phyloP scores from a whole-genome alignment of 2,797 vertebrate species.

The Synaphobranchus kaupii region DNA sequence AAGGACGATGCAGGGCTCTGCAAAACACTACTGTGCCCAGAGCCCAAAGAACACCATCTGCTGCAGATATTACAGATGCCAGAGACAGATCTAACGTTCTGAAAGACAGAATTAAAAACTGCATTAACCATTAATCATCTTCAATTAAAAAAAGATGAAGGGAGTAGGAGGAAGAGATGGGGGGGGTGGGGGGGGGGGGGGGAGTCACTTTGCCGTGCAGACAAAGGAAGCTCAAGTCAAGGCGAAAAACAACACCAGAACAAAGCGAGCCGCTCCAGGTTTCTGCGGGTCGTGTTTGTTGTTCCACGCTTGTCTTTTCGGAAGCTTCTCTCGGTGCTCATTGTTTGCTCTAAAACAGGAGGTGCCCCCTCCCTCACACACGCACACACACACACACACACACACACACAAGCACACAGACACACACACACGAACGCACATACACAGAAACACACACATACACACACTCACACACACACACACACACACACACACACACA shows the following conservation, averaged over 20 bases:
- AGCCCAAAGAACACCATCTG: not conserved
- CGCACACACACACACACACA: not conserved
- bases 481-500: not conserved
- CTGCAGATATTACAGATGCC: not conserved
- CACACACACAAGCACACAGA: not conserved
- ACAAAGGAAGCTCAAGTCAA: conserved; percentile 4
- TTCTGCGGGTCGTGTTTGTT: conserved; percentile 3
- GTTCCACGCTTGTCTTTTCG: not conserved
- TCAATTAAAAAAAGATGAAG: conserved; percentile 10
- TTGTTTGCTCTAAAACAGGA: conserved; percentile 4
- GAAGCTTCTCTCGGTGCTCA: not conserved
- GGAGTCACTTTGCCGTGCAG: not conserved
- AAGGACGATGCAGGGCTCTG: not conserved
- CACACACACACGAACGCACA: too few species aligned
- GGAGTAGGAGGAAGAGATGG: not conserved
- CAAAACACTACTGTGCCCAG: not conserved
- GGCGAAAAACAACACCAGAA: not conserved
- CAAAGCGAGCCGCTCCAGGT: not conserved
- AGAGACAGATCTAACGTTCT: not conserved
- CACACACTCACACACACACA: too few species aligned
- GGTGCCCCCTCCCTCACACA: not conserved
- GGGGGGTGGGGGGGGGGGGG: too few species aligned
- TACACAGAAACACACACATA: too few species aligned
- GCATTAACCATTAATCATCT: conserved; percentile 12
- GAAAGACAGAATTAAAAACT: not conserved